phyloP scores from a whole-genome alignment of 1,140 invertebrate species.

The Cardiocondyla obscurior region DNA sequence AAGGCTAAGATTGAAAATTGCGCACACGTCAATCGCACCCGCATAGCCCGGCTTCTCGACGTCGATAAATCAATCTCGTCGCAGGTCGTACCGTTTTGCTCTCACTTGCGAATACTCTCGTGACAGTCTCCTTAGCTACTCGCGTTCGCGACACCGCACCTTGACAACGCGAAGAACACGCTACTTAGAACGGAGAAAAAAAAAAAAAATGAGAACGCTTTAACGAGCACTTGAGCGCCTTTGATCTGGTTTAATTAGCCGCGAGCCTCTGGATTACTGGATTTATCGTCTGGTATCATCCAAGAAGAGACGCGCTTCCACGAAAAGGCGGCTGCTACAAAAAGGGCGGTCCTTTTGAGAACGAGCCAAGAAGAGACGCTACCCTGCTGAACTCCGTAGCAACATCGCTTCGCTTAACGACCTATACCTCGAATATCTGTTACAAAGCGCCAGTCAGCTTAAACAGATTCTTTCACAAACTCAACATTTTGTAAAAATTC shows the following conservation, averaged over 20 bases:
- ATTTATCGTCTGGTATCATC: background rate
- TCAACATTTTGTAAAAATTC: background rate
- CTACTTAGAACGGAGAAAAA: background rate
- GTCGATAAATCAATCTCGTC: too few species aligned
- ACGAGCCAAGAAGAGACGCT: too few species aligned
- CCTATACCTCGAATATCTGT: background rate
- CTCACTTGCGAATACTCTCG: background rate
- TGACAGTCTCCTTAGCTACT: background rate
- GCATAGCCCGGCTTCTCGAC: background rate
- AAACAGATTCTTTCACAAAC: background rate
- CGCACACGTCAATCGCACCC: background rate
- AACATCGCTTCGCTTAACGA: background rate
- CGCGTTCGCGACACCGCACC: background rate
- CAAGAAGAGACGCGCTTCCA: conserved; percentile 13
- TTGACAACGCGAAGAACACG: background rate
- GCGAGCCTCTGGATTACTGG: conserved; percentile 9
- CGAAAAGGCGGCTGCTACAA: conserved; percentile 25
- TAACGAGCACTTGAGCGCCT: conserved; percentile 41
- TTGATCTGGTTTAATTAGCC: conserved; percentile 54
- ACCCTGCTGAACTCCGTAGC: conserved; percentile 2
- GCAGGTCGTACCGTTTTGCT: too few species aligned
- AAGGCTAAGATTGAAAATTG: background rate
- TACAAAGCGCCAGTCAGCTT: background rate
- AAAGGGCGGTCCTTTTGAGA: conserved; percentile 60
- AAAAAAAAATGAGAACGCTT: conserved; percentile 12